Percentiles rank a stretch among this genome's conserved stretches.
phyloP scores from a whole-genome alignment of 2,797 vertebrate genomes.

The Heterohyrax brucei region DNA sequence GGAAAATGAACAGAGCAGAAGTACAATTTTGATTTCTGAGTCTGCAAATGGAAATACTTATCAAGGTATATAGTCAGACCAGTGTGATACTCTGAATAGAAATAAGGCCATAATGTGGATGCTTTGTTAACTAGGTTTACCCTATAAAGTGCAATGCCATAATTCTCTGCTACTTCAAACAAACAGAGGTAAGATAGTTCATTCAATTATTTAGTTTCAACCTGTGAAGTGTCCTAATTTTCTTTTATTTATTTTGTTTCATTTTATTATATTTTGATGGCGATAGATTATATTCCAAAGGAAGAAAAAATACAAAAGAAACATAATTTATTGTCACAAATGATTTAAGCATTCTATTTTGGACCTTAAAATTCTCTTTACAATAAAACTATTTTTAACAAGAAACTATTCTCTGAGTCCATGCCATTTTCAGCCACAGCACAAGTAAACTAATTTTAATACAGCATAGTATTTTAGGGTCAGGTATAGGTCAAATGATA shows the following conservation, averaged over 20 bases:
- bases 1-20: conserved; percentile 69
- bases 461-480: not conserved
- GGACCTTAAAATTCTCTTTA: not conserved
- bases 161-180: conserved; percentile 73
- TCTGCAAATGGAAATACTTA: conserved; percentile 69
- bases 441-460: conserved; percentile 9
- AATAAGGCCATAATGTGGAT: conserved; percentile 64
- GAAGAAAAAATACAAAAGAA: conserved; percentile 52
- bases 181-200: conserved; percentile 49
- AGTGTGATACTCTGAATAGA: conserved; percentile 64
- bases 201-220: conserved; percentile 7
- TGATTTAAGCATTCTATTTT: conserved; percentile 37
- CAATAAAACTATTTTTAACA: not conserved
- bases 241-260: not conserved
- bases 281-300: not conserved
- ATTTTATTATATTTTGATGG: conserved; percentile 23
- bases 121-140: conserved; percentile 75
- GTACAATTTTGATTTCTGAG: conserved; percentile 69
- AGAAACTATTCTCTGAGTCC: not conserved
- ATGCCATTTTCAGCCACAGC: not conserved
- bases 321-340: conserved; percentile 1
- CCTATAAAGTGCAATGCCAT: conserved; percentile 39
- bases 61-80: conserved; percentile 57
- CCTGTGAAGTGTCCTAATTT: not conserved
- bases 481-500: not conserved